Evolutionary conservation across 1,140 invertebrate genomes (phyloP).

Genomic region (Asbolus verrucosus): DNA sequence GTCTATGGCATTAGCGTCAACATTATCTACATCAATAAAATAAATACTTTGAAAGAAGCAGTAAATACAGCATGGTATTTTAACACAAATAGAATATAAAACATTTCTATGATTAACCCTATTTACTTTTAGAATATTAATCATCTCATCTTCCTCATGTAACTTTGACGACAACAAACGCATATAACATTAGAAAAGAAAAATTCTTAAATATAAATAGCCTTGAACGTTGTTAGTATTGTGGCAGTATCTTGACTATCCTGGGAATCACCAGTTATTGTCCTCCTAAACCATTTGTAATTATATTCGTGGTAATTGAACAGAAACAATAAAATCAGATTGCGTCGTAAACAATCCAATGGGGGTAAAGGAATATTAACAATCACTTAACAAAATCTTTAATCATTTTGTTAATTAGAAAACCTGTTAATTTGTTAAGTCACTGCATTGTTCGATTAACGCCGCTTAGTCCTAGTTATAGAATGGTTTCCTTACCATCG

Average conservation of each 20-base stretch:
- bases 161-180: not conserved
- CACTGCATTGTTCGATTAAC: slow-evolving; percentile 62
- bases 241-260: slow-evolving; percentile 48
- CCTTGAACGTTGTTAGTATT: slow-evolving; percentile 15
- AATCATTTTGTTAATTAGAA: slow-evolving; percentile 45
- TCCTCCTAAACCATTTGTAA: slow-evolving; percentile 57
- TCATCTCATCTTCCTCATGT: slow-evolving; percentile 21
- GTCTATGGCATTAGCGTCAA: not conserved
- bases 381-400: slow-evolving; percentile 57
- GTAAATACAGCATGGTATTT: slow-evolving; percentile 48
- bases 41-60: slow-evolving; percentile 53
- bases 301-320: slow-evolving; percentile 44
- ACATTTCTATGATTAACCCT: slow-evolving; percentile 44
- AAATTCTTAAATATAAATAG: slow-evolving; percentile 1
- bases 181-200: slow-evolving; percentile 16
- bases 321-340: slow-evolving; percentile 19
- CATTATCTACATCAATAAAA: slow-evolving; percentile 46
- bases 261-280: slow-evolving; percentile 58
- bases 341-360: slow-evolving; percentile 56
- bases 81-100: slow-evolving; percentile 47
- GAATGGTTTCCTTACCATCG: slow-evolving; percentile 76
- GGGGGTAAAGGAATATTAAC: slow-evolving; percentile 38
- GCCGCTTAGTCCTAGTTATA: slow-evolving; percentile 60
- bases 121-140: slow-evolving; percentile 45
- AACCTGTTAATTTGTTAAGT: slow-evolving; percentile 60